A percentile compares a stretch with the other conserved stretches of the same genome.
phyloP scores from a whole-genome alignment of 2,888 invertebrate genomes.

The Lacanobia oleracea region DNA sequence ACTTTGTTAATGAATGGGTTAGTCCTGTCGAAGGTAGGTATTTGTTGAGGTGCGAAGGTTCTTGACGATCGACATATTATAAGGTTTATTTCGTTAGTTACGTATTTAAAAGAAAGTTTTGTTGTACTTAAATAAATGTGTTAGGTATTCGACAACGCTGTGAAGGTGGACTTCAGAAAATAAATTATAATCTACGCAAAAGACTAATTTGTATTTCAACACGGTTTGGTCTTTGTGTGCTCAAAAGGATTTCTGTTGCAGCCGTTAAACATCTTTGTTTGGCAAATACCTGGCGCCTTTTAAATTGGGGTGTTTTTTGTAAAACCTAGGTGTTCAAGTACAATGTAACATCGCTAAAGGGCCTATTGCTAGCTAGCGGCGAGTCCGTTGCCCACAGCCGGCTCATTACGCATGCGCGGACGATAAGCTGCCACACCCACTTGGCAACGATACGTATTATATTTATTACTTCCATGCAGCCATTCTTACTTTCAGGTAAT shows the following conservation, averaged over 20 bases:
- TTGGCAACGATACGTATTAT: conserved; percentile 31
- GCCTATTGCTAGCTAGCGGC: background rate
- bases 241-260: background rate
- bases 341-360: background rate
- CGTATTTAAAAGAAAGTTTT: too few species aligned
- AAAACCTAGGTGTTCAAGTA: background rate
- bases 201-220: background rate
- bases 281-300: too few species aligned
- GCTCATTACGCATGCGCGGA: conserved; percentile 51
- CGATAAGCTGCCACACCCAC: conserved; percentile 53
- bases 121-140: too few species aligned
- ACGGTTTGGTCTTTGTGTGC: background rate
- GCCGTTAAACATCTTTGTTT: background rate
- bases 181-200: background rate
- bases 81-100: too few species aligned
- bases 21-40: background rate
- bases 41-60: background rate
- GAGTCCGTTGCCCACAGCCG: conserved; percentile 27
- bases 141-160: too few species aligned
- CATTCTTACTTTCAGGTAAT: conserved; percentile 38
- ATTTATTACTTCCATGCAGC: conserved; percentile 36
- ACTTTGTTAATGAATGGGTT: background rate
- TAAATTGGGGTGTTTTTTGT: too few species aligned
- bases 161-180: background rate
- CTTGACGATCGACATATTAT: too few species aligned